These are phyloP conservation scores for Eutolmus rufibarbis DNA, from an alignment of 2,888 invertebrate species.

Conservation along the genomic window DNA sequence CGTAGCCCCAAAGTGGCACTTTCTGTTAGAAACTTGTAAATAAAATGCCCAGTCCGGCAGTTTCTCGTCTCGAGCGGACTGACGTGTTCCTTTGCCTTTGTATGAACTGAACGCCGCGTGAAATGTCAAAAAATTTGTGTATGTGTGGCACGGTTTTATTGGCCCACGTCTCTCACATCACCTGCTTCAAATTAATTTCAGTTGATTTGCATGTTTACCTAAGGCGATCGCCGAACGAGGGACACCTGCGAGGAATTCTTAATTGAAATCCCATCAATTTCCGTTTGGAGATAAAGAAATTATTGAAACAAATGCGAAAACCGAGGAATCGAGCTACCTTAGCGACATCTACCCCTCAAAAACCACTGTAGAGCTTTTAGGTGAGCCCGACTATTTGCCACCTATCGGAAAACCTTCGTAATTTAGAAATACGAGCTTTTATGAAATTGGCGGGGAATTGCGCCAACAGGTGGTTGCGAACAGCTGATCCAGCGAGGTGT, in stretches of 20 bases:
- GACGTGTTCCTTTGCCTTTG: slow-evolving; percentile 8
- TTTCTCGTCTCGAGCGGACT: neutral
- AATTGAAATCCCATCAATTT: neutral
- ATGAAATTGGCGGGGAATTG: neutral
- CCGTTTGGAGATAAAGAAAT: neutral
- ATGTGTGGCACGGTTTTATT: slow-evolving; percentile 15
- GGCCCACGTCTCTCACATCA: neutral
- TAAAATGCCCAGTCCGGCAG: neutral
- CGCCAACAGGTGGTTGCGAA: neutral
- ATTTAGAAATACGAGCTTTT: neutral
- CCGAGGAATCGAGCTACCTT: neutral
- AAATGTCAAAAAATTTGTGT: neutral
- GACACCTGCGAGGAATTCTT: neutral
- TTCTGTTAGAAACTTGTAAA: slow-evolving; percentile 14
- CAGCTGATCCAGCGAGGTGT: neutral
- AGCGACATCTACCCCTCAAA: neutral
- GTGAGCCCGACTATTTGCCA: neutral
- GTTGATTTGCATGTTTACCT: neutral
- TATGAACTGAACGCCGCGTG: neutral
- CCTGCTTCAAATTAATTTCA: neutral
- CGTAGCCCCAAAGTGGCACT: neutral
- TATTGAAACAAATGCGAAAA: neutral
- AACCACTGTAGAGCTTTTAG: neutral
- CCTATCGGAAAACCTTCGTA: neutral
- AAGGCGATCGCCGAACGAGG: neutral